Base-by-base conservation (phyloP, 30 jellyfish, hydroid and myxozoan species). In the Morbakka virulenta region DNA sequence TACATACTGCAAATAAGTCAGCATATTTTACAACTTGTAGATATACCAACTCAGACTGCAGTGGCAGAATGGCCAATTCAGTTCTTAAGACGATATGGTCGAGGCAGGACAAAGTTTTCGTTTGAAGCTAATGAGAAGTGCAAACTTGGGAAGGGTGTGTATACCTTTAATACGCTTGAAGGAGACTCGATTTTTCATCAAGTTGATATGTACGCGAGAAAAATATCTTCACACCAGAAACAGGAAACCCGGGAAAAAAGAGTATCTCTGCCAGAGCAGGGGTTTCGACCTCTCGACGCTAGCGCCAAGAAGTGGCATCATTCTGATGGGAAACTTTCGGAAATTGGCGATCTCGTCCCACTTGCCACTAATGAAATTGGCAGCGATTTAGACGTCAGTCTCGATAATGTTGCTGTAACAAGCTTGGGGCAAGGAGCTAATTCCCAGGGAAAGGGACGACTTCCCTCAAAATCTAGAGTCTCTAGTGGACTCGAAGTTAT, bases 21-120 rank as follows among this genome's bases (percentile, higher is more conserved):
- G 4, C 28, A 72, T 74, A 67, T 36, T 49, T 49, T 93, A 11
- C 67, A 69, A 0, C 82, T 93, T 23, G 57, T 74, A 30, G 99
- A 93, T 4, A 36, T 65, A 14, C 80, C 96, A 28, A 52, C 97
- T 2, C 97, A 86, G 30, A 26, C 64, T 23, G 47, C 74, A 13
- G 80, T 86, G 17, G 94, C 95, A n/a, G 99, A 93, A 53, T 93
- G 99, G 99, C 99, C 96, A 0, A 81, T 93, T 23, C 99, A 93
- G 67, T 93, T 78, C 67, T 70, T 93, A 64, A 95, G 96, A 9
- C 67, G 99, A 48, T 93, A 93, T 65, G 99, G 99, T 0, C 82
- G 99, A 22, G 99, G 99, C 26, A 52, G 96, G 57, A 93, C 99
- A 1, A 93, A 93, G 29, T 93, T 93, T 64, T 93, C 99, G 1